phyloP scores from a whole-genome alignment of 2,797 vertebrate genomes.

The Allobates femoralis region DNA sequence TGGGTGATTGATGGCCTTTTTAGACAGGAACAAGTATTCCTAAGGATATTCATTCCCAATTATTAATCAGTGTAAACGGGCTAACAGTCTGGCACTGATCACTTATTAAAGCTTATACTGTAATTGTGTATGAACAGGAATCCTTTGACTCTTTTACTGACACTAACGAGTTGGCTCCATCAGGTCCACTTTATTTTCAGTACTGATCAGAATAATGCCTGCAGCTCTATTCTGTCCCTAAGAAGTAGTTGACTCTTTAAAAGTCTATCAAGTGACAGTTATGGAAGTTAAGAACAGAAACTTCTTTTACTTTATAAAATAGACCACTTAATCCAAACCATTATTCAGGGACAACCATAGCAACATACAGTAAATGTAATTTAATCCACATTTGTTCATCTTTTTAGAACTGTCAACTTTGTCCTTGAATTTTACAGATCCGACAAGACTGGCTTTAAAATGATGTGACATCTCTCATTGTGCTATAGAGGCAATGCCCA shows the following conservation, averaged over 20 bases:
- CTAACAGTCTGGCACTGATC: neutral
- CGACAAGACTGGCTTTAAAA: constrained; percentile 64
- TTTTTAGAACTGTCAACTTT: constrained; percentile 53
- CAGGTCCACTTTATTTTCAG: neutral
- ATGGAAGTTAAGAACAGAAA: neutral
- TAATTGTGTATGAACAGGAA: neutral
- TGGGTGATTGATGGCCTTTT: too few species aligned
- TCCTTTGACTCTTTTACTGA: neutral
- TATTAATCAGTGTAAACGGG: too few species aligned
- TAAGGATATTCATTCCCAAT: too few species aligned
- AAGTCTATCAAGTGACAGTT: neutral
- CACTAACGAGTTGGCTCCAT: neutral
- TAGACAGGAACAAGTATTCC: too few species aligned
- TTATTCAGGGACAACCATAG: neutral
- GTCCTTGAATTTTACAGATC: constrained; percentile 66
- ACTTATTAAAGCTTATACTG: neutral
- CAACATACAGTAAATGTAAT: neutral
- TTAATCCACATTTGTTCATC: neutral
- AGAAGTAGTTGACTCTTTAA: neutral
- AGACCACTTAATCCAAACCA: neutral
- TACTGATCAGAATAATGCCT: neutral
- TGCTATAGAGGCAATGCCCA: constrained; percentile 52
- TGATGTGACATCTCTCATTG: constrained; percentile 62
- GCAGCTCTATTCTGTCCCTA: neutral
- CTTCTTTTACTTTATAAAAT: neutral